A percentile compares a stretch with the other conserved stretches of the same genome.
phyloP scores from a whole-genome alignment of 2,888 invertebrate species.

The Carterocephalus palaemon region DNA sequence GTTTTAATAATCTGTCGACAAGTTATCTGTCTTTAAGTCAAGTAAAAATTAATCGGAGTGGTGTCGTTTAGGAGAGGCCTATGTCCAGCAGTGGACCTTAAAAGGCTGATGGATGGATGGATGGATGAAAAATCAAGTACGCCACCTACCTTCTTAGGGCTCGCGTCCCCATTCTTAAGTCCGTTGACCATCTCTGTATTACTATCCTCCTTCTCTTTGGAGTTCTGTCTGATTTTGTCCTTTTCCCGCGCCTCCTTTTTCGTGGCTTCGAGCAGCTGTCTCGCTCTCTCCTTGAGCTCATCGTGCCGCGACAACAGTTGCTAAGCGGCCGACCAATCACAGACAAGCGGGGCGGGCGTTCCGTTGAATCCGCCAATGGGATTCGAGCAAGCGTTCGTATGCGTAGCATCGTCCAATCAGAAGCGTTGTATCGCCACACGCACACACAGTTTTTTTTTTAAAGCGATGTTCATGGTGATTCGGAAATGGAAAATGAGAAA shows the following conservation, averaged over 20 bases:
- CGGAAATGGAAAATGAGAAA: constrained; percentile 54
- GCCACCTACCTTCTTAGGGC: constrained; percentile 59
- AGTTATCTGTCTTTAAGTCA: too few species aligned
- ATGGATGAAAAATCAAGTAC: too few species aligned
- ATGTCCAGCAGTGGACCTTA: too few species aligned
- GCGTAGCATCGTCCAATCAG: constrained; percentile 31
- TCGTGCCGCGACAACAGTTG: constrained; percentile 88
- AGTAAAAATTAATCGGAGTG: too few species aligned
- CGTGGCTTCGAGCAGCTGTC: constrained; percentile 89
- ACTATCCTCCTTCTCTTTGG: constrained; percentile 78
- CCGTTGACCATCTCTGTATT: constrained; percentile 81
- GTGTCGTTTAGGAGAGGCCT: too few species aligned
- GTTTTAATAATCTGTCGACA: too few species aligned
- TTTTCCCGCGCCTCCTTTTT: constrained; percentile 81
- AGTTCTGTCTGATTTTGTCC: constrained; percentile 53
- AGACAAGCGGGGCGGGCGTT: constrained; percentile 37
- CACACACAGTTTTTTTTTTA: constrained; percentile 42
- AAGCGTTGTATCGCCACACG: constrained; percentile 37
- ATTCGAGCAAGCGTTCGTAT: constrained; percentile 15
- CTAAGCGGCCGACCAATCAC: constrained; percentile 57
- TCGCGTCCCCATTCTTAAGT: constrained; percentile 58
- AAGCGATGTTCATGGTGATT: constrained; percentile 47
- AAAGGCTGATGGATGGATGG: too few species aligned
- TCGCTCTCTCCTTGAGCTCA: constrained; percentile 90
- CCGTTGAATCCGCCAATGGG: constrained; percentile 11